Evolutionary conservation across 2,888 invertebrate genomes (phyloP).

Genomic region (Dasypolia templi): DNA sequence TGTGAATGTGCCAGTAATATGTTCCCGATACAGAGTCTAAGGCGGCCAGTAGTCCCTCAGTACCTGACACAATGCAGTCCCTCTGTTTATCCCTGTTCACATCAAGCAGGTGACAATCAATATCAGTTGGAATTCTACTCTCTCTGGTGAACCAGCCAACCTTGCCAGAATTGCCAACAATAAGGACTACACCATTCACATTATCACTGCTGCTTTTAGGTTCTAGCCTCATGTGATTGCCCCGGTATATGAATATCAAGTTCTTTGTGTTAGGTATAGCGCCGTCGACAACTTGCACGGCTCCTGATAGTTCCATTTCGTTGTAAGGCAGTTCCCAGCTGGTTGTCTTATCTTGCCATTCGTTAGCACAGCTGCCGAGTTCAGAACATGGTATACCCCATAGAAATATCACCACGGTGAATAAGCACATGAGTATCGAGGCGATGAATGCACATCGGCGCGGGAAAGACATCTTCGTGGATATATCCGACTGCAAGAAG

Average conservation of each 20-base stretch:
- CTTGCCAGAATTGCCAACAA: conserved; percentile 93
- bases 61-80: conserved; percentile 94
- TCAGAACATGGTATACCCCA: conserved; percentile 95
- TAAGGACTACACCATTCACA: conserved; percentile 92
- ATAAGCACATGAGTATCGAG: conserved; percentile 93
- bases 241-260: conserved; percentile 93
- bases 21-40: conserved; percentile 89
- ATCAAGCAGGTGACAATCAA: conserved; percentile 94
- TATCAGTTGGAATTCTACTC: conserved; percentile 92
- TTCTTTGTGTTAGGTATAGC: conserved; percentile 92
- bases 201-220: conserved; percentile 86
- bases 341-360: conserved; percentile 90
- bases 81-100: conserved; percentile 93
- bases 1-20: conserved; percentile 91
- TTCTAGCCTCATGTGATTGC: conserved; percentile 90
- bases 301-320: conserved; percentile 92
- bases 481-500: conserved; percentile 86
- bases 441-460: conserved; percentile 93
- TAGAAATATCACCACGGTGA: conserved; percentile 93
- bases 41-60: conserved; percentile 91
- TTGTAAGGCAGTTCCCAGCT: conserved; percentile 93
- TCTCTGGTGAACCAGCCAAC: conserved; percentile 94
- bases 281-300: conserved; percentile 93
- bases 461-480: conserved; percentile 92
- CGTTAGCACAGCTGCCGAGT: conserved; percentile 91